Evolutionary conservation across 1,140 invertebrate species (phyloP).

Genomic region (Euwallacea fornicatus): DNA sequence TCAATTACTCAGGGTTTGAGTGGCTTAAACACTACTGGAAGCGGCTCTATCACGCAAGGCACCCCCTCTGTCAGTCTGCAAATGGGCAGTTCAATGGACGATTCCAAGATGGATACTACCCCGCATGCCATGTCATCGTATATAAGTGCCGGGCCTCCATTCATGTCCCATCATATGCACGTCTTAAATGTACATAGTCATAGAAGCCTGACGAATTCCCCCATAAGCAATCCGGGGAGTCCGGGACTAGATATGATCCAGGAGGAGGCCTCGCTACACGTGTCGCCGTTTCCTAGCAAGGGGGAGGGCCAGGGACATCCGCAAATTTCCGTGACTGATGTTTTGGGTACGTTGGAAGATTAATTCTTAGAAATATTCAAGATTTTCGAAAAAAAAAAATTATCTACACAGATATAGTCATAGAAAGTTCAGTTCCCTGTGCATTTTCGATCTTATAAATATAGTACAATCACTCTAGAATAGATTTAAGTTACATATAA

Average conservation of each 20-base stretch:
- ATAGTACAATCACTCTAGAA: no score
- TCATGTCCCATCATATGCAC: slow-evolving; percentile 45
- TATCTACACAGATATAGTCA: not conserved
- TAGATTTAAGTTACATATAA: no score
- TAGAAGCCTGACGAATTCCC: slow-evolving; percentile 62
- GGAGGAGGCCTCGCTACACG: slow-evolving; percentile 64
- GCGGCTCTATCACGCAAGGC: slow-evolving; percentile 76
- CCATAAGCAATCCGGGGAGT: slow-evolving; percentile 63
- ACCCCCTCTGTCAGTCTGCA: slow-evolving; percentile 60
- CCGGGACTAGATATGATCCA: slow-evolving; percentile 84
- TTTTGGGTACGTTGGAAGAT: slow-evolving; percentile 60
- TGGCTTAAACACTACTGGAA: slow-evolving; percentile 62
- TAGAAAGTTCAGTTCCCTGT: no score
- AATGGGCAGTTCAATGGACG: slow-evolving; percentile 45
- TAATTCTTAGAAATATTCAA: no score
- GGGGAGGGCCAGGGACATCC: slow-evolving; percentile 59
- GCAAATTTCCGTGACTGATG: slow-evolving; percentile 89
- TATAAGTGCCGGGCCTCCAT: slow-evolving; percentile 21
- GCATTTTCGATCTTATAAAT: no score
- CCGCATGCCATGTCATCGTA: slow-evolving; percentile 22
- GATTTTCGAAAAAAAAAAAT: no score
- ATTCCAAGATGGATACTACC: slow-evolving; percentile 44
- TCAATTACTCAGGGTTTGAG: slow-evolving; percentile 60
- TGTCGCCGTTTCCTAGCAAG: slow-evolving; percentile 42
- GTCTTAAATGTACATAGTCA: slow-evolving; percentile 57